These are phyloP conservation scores for Sinocyclocheilus maitianheensis DNA, from an alignment of 2,113 vertebrate species.

Conservation along the genomic window DNA sequence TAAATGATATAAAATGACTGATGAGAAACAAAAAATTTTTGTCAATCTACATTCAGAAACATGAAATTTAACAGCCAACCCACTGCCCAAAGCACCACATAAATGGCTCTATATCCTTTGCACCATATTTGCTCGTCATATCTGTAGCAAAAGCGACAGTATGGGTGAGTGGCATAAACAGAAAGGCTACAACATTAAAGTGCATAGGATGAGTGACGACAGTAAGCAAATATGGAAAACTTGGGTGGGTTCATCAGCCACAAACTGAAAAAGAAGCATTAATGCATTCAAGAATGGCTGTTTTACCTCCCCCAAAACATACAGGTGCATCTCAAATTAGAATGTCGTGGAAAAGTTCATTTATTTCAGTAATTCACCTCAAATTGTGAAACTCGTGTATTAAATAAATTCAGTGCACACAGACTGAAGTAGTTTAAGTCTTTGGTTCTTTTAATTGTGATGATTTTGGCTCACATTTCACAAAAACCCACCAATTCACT, in stretches of 20 bases:
- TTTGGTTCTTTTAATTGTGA: too few species aligned
- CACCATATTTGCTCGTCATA: slow-evolving; percentile 8
- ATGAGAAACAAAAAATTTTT: background rate
- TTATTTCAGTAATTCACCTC: too few species aligned
- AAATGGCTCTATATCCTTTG: background rate
- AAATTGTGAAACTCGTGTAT: too few species aligned
- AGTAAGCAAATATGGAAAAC: background rate
- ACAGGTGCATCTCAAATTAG: too few species aligned
- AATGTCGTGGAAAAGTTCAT: too few species aligned
- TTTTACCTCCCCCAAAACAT: slow-evolving; percentile 9
- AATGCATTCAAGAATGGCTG: slow-evolving; percentile 16
- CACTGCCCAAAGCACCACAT: background rate
- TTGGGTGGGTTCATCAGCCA: slow-evolving; percentile 37
- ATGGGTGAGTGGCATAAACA: background rate
- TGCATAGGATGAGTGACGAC: background rate
- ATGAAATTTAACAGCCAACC: background rate
- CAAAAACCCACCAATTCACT: too few species aligned
- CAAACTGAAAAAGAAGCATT: slow-evolving; percentile 37
- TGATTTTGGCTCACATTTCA: too few species aligned
- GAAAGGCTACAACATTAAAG: background rate
- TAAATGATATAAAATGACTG: background rate
- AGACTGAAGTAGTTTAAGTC: too few species aligned
- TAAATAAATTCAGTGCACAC: too few species aligned
- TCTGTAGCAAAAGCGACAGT: background rate
- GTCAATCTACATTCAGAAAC: background rate